Conservation (phyloP, 2,113 vertebrate genomes). For the Microcebus murinus region DNA sequence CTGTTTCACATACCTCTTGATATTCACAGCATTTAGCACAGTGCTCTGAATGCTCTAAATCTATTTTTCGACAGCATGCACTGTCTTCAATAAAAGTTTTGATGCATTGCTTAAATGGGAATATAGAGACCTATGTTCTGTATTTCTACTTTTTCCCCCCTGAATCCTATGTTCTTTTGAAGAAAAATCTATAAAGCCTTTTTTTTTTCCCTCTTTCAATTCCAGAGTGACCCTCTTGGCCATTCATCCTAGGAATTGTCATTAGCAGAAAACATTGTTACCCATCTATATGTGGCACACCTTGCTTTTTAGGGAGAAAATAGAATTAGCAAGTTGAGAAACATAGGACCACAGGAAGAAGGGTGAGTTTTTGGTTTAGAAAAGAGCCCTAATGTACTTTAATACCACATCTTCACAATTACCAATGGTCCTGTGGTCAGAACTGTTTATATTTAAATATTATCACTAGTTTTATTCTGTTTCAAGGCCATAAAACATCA, state of each 20-base stretch:
- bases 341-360: background rate
- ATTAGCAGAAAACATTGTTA: conserved; percentile 65
- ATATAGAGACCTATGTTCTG: conserved; percentile 45
- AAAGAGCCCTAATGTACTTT: background rate
- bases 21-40: conserved; percentile 36
- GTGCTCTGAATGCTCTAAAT: conserved; percentile 33
- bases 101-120: conserved; percentile 67
- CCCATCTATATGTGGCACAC: background rate
- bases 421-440: background rate
- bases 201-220: conserved; percentile 32
- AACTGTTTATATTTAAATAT: background rate
- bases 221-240: conserved; percentile 60
- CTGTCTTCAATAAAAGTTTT: conserved; percentile 71
- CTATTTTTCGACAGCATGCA: conserved; percentile 47
- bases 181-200: conserved; percentile 54
- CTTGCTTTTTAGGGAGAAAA: conserved; percentile 47
- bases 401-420: background rate
- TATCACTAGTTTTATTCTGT: background rate
- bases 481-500: background rate
- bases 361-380: background rate
- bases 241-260: conserved; percentile 35
- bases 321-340: conserved; percentile 50
- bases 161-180: conserved; percentile 50
- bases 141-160: conserved; percentile 40
- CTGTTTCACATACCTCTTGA: background rate